Conservation (phyloP, 1,140 invertebrate species). For the Achatina immaculata region DNA sequence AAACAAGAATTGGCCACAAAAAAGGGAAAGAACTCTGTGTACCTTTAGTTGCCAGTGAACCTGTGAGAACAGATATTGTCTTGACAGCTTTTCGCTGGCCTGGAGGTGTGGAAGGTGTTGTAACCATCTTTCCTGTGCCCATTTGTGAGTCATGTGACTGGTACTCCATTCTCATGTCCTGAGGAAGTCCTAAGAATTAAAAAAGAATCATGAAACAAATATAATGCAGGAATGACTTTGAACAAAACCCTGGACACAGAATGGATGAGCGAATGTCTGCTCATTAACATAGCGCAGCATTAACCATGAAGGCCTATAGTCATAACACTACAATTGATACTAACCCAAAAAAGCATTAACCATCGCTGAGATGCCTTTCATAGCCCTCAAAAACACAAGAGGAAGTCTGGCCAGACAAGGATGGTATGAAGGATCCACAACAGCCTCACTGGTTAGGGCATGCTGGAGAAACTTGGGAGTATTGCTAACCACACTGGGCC, state of each 20-base stretch:
- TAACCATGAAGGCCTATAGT: no score
- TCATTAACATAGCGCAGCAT: no score
- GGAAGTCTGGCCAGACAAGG: constrained; percentile 88
- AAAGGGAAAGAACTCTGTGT: background rate
- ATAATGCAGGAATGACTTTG: background rate
- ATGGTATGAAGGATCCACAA: constrained; percentile 88
- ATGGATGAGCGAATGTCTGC: no score
- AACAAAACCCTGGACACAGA: no score
- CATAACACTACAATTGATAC: constrained; percentile 29
- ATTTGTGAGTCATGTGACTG: constrained; percentile 30
- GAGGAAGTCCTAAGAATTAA: constrained; percentile 53
- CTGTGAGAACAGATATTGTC: constrained; percentile 55
- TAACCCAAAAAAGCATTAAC: constrained; percentile 96
- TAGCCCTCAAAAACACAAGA: constrained; percentile 91
- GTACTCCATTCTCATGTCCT: constrained; percentile 57
- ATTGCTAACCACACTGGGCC: constrained; percentile 86
- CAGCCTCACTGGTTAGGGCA: constrained; percentile 70
- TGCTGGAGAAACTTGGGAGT: constrained; percentile 84
- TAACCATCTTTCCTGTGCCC: constrained; percentile 16
- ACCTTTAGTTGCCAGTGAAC: constrained; percentile 51
- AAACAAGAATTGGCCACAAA: no score
- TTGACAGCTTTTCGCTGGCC: constrained; percentile 59
- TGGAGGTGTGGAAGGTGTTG: constrained; percentile 60
- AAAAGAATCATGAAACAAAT: constrained; percentile 13
- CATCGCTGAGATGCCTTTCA: constrained; percentile 91